These are phyloP conservation scores for Procapra przewalskii DNA, from an alignment of 2,113 vertebrate species.

Conservation along the genomic window DNA sequence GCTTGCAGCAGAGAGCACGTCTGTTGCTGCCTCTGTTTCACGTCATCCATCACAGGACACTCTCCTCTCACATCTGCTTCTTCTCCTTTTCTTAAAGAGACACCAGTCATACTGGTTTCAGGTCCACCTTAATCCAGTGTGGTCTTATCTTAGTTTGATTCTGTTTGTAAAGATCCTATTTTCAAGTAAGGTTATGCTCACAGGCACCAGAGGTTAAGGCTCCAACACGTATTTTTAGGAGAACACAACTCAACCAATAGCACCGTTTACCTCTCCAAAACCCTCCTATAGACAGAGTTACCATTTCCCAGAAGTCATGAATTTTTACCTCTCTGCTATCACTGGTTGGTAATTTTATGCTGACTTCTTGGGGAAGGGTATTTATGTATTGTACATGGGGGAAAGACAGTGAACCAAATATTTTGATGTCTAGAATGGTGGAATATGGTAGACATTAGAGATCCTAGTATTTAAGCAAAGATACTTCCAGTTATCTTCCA, in stretches of 20 bases:
- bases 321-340: neutral
- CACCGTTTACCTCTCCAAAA: neutral
- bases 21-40: neutral
- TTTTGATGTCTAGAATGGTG: neutral
- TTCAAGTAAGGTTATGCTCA: neutral
- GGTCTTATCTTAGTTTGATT: neutral
- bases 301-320: neutral
- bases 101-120: neutral
- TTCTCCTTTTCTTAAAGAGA: neutral
- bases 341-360: neutral
- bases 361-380: neutral
- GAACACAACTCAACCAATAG: neutral
- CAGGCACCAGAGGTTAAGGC: neutral
- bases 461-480: neutral
- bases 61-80: neutral
- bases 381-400: neutral
- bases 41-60: too few species aligned
- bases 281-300: neutral
- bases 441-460: neutral
- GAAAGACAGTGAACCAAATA: neutral
- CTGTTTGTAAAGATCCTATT: neutral
- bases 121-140: neutral
- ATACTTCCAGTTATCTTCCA: neutral
- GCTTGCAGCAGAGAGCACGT: neutral
- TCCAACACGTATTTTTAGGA: neutral